Base-by-base conservation (phyloP, 2,113 vertebrate genomes). In the Datnioides undecimradiatus region DNA sequence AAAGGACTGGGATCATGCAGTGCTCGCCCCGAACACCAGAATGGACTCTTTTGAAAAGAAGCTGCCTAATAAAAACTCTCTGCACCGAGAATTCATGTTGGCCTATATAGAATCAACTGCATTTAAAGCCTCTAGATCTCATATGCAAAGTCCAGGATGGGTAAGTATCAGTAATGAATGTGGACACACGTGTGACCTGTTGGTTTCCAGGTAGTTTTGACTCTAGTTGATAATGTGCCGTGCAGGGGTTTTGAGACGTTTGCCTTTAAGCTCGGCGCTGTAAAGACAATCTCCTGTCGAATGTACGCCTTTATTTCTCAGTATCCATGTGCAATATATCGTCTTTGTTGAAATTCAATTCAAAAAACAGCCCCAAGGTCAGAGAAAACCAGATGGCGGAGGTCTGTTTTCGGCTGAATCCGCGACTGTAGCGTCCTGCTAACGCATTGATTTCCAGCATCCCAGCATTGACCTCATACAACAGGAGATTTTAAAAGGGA, bases 21-120 rank as follows among this genome's bases (percentile, higher is more conserved):
- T 51, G 21, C 54, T 54, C 13, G 29, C n/a, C 52, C 33, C 68
- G 23, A 73, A 67, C 41, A 51, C 9, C 52, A 60, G 55, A 78
- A 46, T 29, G 9, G 9, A 21, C 33, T 62, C 59, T 46, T 49
- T 75, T 78, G 25, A 65, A 66, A 69, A 65, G 14, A 65, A 52
- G 27, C 46, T 48, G 45, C n/a, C 36, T n/a, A 16, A 78, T 67
- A n/a, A 58, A 59, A 66, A 62, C n/a, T 23, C 21, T 79, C 41
- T 62, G n/a, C 33, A 48, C 31, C 40, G 51, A 48, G 54, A 65
- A 33, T 62, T 58, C 12, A 36, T 77, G 6, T 31, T 25, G 40
- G 45, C 67, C 64, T 38, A 40, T 46, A 49, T 29, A 48, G n/a
- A n/a, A 79, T 74, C 43, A 58, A 63, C 55, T 25, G 16, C 16